These are phyloP conservation scores for Myiothlypis chrysogaster DNA, from an alignment of 2,797 vertebrate species.

Conservation along the genomic window DNA sequence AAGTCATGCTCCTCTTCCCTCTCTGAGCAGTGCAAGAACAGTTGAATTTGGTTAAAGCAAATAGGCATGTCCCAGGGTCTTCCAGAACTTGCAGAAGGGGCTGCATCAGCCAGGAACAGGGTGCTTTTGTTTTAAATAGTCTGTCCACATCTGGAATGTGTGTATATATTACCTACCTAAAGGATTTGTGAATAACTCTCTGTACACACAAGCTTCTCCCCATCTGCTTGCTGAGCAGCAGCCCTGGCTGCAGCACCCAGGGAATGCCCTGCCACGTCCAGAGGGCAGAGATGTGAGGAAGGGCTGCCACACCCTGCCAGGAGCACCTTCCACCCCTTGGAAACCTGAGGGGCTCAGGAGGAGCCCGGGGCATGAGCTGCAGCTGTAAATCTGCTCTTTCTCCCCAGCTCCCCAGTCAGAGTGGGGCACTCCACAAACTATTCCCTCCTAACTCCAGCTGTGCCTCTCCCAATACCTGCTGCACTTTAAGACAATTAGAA, in stretches of 20 bases:
- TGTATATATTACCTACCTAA: not conserved
- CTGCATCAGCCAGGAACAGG: not conserved
- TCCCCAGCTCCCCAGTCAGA: not conserved
- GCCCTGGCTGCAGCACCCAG: not conserved
- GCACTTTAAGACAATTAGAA: not conserved
- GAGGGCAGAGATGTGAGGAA: not conserved
- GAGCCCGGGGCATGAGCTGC: rapidly evolving
- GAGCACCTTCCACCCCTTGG: not conserved
- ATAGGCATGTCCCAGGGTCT: not conserved
- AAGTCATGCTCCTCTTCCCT: not conserved
- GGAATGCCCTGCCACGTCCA: not conserved
- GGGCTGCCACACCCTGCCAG: not conserved
- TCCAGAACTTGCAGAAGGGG: not conserved
- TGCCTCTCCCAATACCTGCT: not conserved
- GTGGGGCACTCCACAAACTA: not conserved
- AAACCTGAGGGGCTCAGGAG: not conserved
- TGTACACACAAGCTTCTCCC: not conserved
- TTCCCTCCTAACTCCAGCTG: not conserved
- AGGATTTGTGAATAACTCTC: not conserved
- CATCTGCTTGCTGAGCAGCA: not conserved
- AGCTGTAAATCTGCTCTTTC: not conserved
- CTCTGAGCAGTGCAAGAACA: not conserved
- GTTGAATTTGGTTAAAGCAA: not conserved
- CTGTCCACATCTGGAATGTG: not conserved
- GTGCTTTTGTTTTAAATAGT: not conserved